Base-by-base conservation (phyloP, 2,113 vertebrate genomes). In the Silurus glanis region DNA sequence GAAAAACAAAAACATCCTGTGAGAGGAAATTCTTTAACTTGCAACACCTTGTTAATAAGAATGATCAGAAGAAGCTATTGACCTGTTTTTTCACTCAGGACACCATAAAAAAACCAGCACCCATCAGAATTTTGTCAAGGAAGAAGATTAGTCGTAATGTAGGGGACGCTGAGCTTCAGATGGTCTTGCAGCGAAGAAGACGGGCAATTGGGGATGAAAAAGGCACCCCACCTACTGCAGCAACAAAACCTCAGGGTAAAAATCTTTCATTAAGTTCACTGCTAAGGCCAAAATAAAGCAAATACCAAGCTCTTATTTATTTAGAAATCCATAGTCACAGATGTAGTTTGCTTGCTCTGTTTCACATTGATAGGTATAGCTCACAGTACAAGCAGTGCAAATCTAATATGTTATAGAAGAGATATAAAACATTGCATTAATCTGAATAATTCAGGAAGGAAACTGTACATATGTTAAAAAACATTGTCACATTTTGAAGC, bases 101-200 rank as follows among this genome's bases (percentile, higher is more conserved):
- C 0, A 82, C 90, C 49, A 17, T 87, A 19, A 95, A 90, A 58
- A 90, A 55, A 9, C 88, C 79, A 16, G 72, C 66, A 10, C 91
- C 81, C 37, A 91, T 84, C 82, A 25, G 84, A 51, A 86, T 4
- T 4, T 85, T 88, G 0, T 92, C 94, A 17, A 45, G 91, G 13
- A 92, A 89, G 10, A 89, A 87, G 6, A 56, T 85, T 10, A 92
- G 93, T 75, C 85, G 86, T 19, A 92, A 93, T 6, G 84, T 92
- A 0, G 86, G 79, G 0, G 94, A 95, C 14, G 45, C 76, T 0
- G 95, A 96, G 92, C 94, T 97, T 23, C 91, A 92, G 86, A 67
- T 86, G 83, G 92, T 96, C 28, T 92, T 97, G 76, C 94, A 94
- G 89, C 95, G 93, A 45, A 93, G 96, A 49, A 95, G 96, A 25